A percentile compares a stretch with the other conserved stretches of the same genome.
These are phyloP conservation scores for Heterocephalus glaber DNA, from an alignment of 2,113 vertebrate species.

Conservation along the genomic window DNA sequence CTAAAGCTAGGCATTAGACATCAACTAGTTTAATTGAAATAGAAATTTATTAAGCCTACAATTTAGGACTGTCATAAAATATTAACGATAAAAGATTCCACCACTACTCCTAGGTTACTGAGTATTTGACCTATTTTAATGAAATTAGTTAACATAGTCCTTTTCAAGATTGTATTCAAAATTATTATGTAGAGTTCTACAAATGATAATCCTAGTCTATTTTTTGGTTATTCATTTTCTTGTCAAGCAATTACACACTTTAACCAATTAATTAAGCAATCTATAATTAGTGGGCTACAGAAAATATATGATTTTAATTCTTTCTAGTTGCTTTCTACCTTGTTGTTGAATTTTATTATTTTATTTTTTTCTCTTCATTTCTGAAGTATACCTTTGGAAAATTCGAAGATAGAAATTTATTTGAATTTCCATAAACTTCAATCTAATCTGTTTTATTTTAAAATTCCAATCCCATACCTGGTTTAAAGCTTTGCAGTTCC, in stretches of 20 bases:
- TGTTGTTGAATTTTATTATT: neutral
- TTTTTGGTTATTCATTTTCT: constrained; percentile 64
- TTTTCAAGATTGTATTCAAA: constrained; percentile 34
- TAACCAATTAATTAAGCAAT: constrained; percentile 56
- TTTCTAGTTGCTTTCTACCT: constrained; percentile 27
- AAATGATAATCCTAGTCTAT: constrained; percentile 37
- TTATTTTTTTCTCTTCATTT: neutral
- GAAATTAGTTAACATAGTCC: constrained; percentile 56
- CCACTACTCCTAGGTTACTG: constrained; percentile 18
- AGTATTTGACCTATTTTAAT: constrained; percentile 58
- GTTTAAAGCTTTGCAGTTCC: neutral
- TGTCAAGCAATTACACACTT: constrained; percentile 45
- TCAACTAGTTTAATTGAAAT: constrained; percentile 55
- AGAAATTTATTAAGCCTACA: constrained; percentile 52
- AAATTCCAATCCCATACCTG: neutral
- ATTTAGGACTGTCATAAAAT: constrained; percentile 57
- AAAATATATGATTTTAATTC: constrained; percentile 50
- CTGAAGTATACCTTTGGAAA: neutral
- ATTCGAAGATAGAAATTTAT: neutral
- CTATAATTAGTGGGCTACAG: neutral
- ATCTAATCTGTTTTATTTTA: neutral
- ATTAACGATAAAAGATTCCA: constrained; percentile 10
- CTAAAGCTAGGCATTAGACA: constrained; percentile 34
- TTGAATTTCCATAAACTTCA: constrained; percentile 2
- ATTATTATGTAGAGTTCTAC: constrained; percentile 28